Percentiles rank a stretch among this genome's conserved stretches.
Conservation (phyloP, 2,888 invertebrate genomes). For the Napeogenes sylphis region DNA sequence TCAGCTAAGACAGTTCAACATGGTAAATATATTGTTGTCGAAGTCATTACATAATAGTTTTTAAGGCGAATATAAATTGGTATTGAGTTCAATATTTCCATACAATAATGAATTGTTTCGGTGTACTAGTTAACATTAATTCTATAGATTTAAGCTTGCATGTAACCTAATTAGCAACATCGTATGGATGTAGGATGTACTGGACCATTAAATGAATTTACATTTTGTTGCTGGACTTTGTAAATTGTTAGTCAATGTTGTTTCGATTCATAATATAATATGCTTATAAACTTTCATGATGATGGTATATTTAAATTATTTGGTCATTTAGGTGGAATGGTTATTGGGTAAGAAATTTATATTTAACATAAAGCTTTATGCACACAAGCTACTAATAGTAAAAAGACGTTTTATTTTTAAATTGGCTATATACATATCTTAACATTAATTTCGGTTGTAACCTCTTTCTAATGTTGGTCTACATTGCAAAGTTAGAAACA, state of each 20-base stretch:
- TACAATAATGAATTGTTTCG: constrained; percentile 69
- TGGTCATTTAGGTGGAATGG: neutral
- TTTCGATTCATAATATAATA: neutral
- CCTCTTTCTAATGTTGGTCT: no score
- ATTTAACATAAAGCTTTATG: no score
- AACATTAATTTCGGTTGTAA: no score
- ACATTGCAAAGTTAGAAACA: no score
- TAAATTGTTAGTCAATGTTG: constrained; percentile 1
- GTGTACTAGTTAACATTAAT: constrained; percentile 58
- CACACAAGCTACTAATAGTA: no score
- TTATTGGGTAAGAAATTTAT: neutral
- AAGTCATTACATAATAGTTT: no score
- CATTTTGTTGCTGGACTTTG: neutral
- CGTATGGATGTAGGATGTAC: constrained; percentile 2
- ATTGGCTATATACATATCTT: no score
- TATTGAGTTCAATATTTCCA: constrained; percentile 69
- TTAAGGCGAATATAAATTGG: constrained; percentile 36
- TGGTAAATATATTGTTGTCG: no score
- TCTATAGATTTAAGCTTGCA: constrained; percentile 30
- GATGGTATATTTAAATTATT: neutral
- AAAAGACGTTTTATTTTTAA: no score
- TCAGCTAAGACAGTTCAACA: no score
- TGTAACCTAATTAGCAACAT: constrained; percentile 26
- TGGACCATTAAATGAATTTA: constrained; percentile 5
- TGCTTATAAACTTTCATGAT: neutral